Base-by-base conservation (phyloP, 2,113 vertebrate genomes). In the Seriola quinqueradiata region DNA sequence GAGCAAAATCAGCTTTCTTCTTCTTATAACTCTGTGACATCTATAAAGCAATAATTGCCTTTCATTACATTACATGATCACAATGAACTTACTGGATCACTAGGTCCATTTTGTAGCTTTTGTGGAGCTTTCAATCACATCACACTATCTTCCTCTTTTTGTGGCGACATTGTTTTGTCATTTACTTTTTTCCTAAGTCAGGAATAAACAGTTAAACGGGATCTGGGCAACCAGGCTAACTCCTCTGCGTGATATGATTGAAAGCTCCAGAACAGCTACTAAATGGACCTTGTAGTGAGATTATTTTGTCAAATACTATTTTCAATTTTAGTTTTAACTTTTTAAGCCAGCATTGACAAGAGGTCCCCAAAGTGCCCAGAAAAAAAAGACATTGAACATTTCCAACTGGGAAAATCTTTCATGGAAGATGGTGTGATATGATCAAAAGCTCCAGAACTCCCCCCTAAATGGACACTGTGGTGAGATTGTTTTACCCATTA, bases 401-500 rank as follows among this genome's bases (percentile, higher is more conserved):
- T 50, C 7, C 17, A n/a, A n/a, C 8, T 1, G 1, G 1, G 8
- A 10, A 11, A 19, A 12, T 40, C 17, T 32, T 0, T 3, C 8
- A 38, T 52, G 4, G n/a, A 23, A 48, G 38, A 75, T 3, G 28
- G 57, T 38, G 19, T 14, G 19, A 64, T 19, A 60, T 0, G 17
- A 75, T 63, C 36, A 74, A 74, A 48, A 63, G 55, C 40, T 57
- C 68, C 32, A 61, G 36, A 46, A 50, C 4, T 36, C 28, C 50
- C 42, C 42, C 5, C 71, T 58, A 46, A 75, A 61, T 48, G 23
- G 50, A 65, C 21, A 17, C 7, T 25, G 17, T 66, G 59, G 28
- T 61, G 52, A 17, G 23, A 79, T 19, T 40, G 5, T 75, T 61
- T 57, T 70, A 5, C 77, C 68, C 54, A 59, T 59, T 65, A 54